Conservation (phyloP, 2,888 invertebrate genomes). For the Steinernema scapterisci region DNA sequence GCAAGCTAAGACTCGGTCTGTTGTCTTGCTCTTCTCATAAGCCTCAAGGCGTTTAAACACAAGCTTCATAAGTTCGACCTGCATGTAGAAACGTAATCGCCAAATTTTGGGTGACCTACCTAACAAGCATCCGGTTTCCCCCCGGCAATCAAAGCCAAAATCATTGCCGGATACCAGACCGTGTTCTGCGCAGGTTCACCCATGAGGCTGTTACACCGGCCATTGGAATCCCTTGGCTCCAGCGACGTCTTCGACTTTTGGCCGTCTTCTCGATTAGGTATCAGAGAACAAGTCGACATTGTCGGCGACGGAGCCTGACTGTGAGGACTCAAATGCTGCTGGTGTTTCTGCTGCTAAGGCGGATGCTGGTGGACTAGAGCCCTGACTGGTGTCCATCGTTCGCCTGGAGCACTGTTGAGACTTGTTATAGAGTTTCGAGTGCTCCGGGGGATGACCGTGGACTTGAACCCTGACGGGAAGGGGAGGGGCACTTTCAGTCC, state of each 20-base stretch:
- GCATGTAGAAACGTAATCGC: too few relatives aligned
- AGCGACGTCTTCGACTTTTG: background rate
- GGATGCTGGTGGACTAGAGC: background rate
- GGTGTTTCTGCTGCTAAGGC: background rate
- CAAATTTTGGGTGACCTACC: too few relatives aligned
- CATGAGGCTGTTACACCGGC: constrained; percentile 24
- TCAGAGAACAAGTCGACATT: background rate
- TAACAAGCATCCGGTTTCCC: constrained; percentile 14
- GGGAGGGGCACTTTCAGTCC: too few relatives aligned
- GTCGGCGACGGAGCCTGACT: background rate
- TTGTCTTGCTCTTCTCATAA: too few relatives aligned
- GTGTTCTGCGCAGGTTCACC: constrained; percentile 40
- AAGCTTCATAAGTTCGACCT: too few relatives aligned
- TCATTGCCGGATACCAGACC: constrained; percentile 53
- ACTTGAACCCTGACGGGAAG: too few relatives aligned
- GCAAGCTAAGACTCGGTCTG: too few relatives aligned
- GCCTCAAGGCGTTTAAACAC: too few relatives aligned
- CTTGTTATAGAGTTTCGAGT: constrained; percentile 1
- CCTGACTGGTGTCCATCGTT: background rate
- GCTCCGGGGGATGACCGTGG: too few relatives aligned
- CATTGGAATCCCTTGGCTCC: background rate
- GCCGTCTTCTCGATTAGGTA: background rate
- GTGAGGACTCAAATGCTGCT: background rate
- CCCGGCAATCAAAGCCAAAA: constrained; percentile 41
- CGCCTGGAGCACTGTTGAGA: background rate